phyloP scores from a whole-genome alignment of 2,888 invertebrate genomes.

The Cephus pulcher region DNA sequence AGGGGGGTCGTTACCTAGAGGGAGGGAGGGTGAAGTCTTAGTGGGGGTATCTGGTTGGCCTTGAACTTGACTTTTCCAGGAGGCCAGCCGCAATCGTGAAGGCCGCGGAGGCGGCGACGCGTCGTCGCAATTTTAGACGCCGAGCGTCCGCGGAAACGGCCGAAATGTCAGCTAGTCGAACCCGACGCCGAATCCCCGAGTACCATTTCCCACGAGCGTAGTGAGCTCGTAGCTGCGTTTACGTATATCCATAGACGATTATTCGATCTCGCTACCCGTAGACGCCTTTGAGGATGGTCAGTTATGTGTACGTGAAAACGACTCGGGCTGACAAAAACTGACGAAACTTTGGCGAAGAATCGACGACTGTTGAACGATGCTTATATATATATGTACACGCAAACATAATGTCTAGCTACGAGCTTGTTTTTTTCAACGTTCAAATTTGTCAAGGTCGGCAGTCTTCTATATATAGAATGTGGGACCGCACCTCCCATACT shows the following conservation, averaged over 20 bases:
- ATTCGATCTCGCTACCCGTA: not conserved
- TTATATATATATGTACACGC: too few species aligned
- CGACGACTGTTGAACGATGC: not conserved
- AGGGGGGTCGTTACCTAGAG: not conserved
- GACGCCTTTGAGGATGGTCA: not conserved
- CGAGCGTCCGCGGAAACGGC: slow-evolving; percentile 54
- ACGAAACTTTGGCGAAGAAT: not conserved
- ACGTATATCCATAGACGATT: not conserved
- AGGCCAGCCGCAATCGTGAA: slow-evolving; percentile 37
- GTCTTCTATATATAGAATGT: not conserved
- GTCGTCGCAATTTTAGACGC: slow-evolving; percentile 50
- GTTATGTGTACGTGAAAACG: not conserved
- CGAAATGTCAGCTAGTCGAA: not conserved
- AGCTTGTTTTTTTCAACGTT: not conserved
- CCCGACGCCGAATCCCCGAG: not conserved
- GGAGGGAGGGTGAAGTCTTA: slow-evolving; percentile 17
- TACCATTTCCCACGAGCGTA: not conserved
- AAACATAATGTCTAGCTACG: too few species aligned
- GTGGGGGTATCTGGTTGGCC: slow-evolving; percentile 36
- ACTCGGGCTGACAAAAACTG: not conserved
- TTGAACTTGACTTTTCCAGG: slow-evolving; percentile 63
- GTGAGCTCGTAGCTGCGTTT: not conserved
- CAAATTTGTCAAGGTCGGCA: not conserved
- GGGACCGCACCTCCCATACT: not conserved
- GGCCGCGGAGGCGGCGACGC: slow-evolving; percentile 37